Conservation (phyloP, 2,797 vertebrate species). For the Falco naumanni region DNA sequence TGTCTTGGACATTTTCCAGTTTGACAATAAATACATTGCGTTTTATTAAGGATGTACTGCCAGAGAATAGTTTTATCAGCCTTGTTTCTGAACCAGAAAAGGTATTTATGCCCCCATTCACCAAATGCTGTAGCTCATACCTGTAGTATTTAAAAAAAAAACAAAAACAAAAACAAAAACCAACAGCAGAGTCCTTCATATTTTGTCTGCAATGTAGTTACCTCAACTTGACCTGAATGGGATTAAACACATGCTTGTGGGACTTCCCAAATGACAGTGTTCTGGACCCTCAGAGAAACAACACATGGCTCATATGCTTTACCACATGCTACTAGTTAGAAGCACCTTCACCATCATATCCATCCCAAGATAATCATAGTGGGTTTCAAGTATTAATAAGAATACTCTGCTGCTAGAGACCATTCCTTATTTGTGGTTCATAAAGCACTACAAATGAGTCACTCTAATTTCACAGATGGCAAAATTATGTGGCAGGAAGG, state of each 20-base stretch:
- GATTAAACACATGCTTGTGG: background rate
- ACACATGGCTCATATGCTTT: rapidly evolving
- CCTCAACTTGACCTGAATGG: background rate
- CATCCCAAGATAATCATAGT: background rate
- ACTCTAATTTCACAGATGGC: background rate
- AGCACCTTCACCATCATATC: background rate
- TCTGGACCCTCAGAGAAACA: background rate
- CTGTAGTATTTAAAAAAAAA: background rate
- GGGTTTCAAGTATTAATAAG: background rate
- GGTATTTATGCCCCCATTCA: background rate
- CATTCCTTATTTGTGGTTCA: background rate
- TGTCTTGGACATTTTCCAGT: background rate
- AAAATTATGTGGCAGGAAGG: background rate
- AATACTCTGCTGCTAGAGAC: background rate
- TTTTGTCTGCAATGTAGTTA: background rate
- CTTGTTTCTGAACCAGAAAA: background rate
- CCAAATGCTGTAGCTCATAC: background rate
- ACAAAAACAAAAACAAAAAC: background rate
- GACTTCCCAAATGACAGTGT: background rate
- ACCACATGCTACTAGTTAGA: background rate
- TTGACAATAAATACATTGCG: background rate
- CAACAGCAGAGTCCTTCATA: background rate
- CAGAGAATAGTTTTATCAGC: background rate
- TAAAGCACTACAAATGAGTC: background rate
- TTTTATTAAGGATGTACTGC: background rate